Percentiles rank a stretch among this genome's conserved stretches.
phyloP scores from a whole-genome alignment of 2,113 vertebrate species.

The Narcine bancroftii region DNA sequence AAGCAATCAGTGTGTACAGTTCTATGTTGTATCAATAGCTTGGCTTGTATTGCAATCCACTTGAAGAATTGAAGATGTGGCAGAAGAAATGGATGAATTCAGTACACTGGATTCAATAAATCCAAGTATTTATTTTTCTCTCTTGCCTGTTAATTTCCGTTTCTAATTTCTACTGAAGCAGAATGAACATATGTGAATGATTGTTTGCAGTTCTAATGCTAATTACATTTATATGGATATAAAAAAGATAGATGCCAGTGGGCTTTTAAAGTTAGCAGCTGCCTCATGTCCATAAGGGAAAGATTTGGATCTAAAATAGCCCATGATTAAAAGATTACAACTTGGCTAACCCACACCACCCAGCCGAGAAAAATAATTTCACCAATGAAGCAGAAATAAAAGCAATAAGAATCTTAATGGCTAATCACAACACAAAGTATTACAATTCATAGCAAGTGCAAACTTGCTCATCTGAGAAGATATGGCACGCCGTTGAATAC shows the following conservation, averaged over 20 bases:
- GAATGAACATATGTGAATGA: neutral
- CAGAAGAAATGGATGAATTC: neutral
- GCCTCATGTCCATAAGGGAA: neutral
- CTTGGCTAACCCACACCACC: neutral
- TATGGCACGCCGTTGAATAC: too few species aligned
- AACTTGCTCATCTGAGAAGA: too few species aligned
- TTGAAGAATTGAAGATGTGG: neutral
- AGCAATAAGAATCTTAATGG: too few species aligned
- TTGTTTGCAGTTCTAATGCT: neutral
- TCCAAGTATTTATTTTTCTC: neutral
- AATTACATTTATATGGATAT: neutral
- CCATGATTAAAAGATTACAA: neutral
- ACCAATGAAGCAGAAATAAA: too few species aligned
- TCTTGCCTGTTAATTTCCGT: neutral
- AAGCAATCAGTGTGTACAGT: neutral
- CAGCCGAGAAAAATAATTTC: neutral
- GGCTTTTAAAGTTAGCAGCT: neutral
- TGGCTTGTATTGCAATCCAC: neutral
- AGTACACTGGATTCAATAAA: neutral
- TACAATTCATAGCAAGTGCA: too few species aligned
- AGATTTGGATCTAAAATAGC: neutral
- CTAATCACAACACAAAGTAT: too few species aligned
- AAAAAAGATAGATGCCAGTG: neutral
- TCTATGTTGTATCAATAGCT: neutral
- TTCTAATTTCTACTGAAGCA: constrained; percentile 5